Conservation (phyloP, 2,797 vertebrate genomes). For the Tokudaia muenninki region DNA sequence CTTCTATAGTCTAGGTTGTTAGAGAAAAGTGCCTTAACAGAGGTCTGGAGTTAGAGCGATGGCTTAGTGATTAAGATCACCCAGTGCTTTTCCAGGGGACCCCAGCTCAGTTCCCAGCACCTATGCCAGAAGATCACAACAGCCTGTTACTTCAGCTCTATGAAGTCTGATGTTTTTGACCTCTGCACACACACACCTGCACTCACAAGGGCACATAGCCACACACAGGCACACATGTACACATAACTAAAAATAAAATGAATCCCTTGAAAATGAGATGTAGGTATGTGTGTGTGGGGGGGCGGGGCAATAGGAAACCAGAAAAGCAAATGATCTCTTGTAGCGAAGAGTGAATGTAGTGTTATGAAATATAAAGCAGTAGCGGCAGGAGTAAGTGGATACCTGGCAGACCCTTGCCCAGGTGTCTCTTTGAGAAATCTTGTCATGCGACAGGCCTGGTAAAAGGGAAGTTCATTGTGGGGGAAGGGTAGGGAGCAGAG, state of each 20-base stretch:
- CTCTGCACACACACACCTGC: not conserved
- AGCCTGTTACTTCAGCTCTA: not conserved
- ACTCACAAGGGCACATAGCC: not conserved
- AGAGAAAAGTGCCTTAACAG: conserved; percentile 12
- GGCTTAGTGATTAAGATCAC: not conserved
- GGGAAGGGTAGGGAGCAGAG: not conserved
- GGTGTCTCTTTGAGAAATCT: not conserved
- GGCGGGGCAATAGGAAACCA: not conserved
- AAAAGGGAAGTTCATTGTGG: not conserved
- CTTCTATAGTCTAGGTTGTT: not conserved
- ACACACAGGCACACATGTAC: not conserved
- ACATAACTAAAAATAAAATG: not conserved
- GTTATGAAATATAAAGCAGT: too few relatives aligned
- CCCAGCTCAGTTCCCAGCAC: not conserved
- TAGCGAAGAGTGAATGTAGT: not conserved
- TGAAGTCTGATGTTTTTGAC: not conserved
- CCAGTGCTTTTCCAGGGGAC: not conserved
- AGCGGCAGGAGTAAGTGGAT: too few relatives aligned
- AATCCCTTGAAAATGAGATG: not conserved
- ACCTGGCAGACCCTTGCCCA: too few relatives aligned
- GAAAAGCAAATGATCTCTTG: not conserved
- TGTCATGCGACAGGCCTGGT: not conserved
- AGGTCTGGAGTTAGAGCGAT: not conserved
- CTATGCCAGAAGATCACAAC: not conserved
- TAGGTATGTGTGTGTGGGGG: not conserved